Evolutionary conservation across 2,113 vertebrate genomes (phyloP), one percentile per base, ranked within the genome.

Genomic region (Bettongia penicillata): DNA sequence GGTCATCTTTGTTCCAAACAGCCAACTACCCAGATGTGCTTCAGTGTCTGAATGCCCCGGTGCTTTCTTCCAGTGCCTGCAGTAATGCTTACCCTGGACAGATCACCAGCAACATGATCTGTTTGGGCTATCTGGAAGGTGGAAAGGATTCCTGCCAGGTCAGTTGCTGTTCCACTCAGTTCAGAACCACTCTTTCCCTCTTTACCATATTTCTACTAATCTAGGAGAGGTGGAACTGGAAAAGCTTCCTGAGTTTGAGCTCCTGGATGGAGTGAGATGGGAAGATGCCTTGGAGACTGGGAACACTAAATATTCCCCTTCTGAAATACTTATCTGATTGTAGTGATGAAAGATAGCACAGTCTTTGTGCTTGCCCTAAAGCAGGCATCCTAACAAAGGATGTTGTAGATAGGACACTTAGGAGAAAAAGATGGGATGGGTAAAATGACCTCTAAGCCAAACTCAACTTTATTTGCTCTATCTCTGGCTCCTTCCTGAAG

Each of bases 61-160:
- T 99, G 53, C 91, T 99, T 90, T 98, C 98, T 7, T 3, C 98
- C 8, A 53, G 96, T 22, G 91, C 90, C 0, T 99, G 99, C 92
- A 93, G 94, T 0, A 91, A 0, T 0, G 97, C 98, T 94, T 99
- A 99, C 94, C 98, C 98, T 2, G 96, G 97, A 26, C 1, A 3
- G 96, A 99, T 99, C 97, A 98, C 98, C 53, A 96, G 93, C 23
- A 98, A 96, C 94, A 99, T 99, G 99, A 90, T 99, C 95, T 99
- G 99, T 2, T 96, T 98, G 9, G 99, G 98, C 51, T 99, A 97
- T 97, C 95, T 97, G 95, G 98, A 98, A 90, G 99, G 99, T 3
- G 98, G 98, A 53, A 99, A 99, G 94, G 99, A 99, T 84, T 25
- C 99, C n/a, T 99, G 99, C 97, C 98, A 99, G 99, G 99, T 99